phyloP scores from a whole-genome alignment of 2,888 invertebrate genomes.

The Ormyrus rosae region DNA sequence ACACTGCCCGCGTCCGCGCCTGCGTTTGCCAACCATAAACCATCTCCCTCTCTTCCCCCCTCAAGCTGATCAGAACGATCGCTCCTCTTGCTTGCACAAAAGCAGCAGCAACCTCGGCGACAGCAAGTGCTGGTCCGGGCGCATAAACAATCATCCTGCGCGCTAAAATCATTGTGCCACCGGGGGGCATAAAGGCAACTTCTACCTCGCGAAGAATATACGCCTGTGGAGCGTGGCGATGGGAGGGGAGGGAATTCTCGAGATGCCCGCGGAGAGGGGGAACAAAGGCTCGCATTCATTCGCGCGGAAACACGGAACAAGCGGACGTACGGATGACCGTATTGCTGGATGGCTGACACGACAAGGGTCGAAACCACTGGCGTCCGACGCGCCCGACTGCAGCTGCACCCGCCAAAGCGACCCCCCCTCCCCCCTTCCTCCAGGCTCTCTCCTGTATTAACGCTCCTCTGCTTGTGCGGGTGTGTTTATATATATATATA shows the following conservation, averaged over 20 bases:
- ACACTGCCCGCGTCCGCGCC: neutral
- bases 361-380: conserved; percentile 8
- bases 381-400: too few relatives aligned
- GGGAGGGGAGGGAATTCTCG: neutral
- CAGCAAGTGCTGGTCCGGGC: neutral
- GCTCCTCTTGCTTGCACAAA: neutral
- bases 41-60: neutral
- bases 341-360: conserved; percentile 2
- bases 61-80: neutral
- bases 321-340: neutral
- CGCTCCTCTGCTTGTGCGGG: too few relatives aligned
- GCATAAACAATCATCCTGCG: conserved; percentile 12
- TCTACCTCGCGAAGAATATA: neutral
- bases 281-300: neutral
- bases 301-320: conserved; percentile 1
- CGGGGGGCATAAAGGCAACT: neutral
- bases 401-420: too few relatives aligned
- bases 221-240: too few relatives aligned
- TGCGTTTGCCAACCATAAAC: neutral
- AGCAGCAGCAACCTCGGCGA: neutral
- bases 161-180: too few relatives aligned
- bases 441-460: too few relatives aligned
- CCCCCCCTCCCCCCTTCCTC: too few relatives aligned
- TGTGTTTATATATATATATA: too few relatives aligned
- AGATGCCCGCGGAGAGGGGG: neutral